Percentiles rank a stretch among this genome's conserved stretches.
phyloP scores from a whole-genome alignment of 2,888 invertebrate genomes.

The Philopedon plagiatum region DNA sequence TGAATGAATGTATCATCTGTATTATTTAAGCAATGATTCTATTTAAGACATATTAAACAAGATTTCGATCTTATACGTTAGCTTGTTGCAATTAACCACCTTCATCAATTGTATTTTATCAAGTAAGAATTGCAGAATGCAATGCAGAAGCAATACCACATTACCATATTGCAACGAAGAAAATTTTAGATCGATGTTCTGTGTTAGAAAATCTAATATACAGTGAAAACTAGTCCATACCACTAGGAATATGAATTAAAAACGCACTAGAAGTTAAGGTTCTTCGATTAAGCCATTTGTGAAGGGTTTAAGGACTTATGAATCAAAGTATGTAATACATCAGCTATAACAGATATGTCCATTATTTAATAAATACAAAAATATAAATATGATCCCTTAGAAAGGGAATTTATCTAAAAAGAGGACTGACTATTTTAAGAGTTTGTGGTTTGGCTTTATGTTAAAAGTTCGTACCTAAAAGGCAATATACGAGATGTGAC shows the following conservation, averaged over 20 bases:
- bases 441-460: conserved; percentile 14
- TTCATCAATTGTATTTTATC: not conserved
- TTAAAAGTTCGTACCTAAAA: not conserved
- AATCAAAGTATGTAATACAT: conserved; percentile 1
- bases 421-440: conserved; percentile 20
- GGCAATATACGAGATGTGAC: conserved; percentile 1
- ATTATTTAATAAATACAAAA: not conserved
- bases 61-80: no score
- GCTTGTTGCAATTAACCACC: not conserved
- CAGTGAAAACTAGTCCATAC: not conserved
- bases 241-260: not conserved
- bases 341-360: not conserved
- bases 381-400: not conserved
- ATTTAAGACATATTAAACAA: no score
- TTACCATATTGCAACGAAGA: not conserved
- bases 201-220: not conserved
- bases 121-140: not conserved
- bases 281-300: not conserved
- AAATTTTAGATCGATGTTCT: not conserved
- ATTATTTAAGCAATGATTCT: not conserved
- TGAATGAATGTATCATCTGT: not conserved
- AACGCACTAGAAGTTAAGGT: not conserved
- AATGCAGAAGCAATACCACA: not conserved
- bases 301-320: not conserved
- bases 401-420: conserved; percentile 14